Base-by-base conservation (phyloP, 2,797 vertebrate genomes). In the Spinus pinus region DNA sequence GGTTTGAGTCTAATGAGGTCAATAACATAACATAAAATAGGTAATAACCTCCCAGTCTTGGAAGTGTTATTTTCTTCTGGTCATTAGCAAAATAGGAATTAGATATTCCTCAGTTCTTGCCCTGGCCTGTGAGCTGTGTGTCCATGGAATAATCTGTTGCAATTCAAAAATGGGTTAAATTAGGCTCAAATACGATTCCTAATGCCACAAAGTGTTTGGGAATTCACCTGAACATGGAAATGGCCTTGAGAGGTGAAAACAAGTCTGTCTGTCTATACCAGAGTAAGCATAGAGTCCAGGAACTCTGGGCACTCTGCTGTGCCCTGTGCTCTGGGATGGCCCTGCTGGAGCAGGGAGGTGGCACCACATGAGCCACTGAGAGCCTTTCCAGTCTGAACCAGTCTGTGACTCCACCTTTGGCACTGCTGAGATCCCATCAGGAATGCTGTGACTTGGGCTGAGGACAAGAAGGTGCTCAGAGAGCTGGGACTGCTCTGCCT, bases 141-240 rank as follows among this genome's bases (percentile, higher is more conserved):
- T 13, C 42, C 71, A 8, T 16, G 41, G n/a, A 50, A 51, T 31
- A 39, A 33, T 2, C 39, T 84, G 30, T 61, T 56, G 10, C 16
- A 41, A 33, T 42, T 72, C 35, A 69, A 13, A 54, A 50, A 14
- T 16, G 31, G 20, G 10, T 31, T 49, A 60, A 85, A 57, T 44
- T 5, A 44, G 13, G 9, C n/a, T 72, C 1, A 1, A n/a, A 14
- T 33, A 20, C 5, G 4, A 12, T 46, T 23, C 11, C 7, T 75
- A 30, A 50, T 30, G 12, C 14, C 65, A 19, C 19, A 22, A 75
- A 31, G 24, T 20, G 21, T 41, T 93, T 60, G 47, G 16, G 31
- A 79, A 85, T 14, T 13, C 9, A 41, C 28, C 20, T 14, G 37
- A 28, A 56, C 1, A 1, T 9, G 27, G 30, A 66, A 72, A 66